Conservation (phyloP, 1,140 invertebrate genomes). For the Panagrolaimus sp. region DNA sequence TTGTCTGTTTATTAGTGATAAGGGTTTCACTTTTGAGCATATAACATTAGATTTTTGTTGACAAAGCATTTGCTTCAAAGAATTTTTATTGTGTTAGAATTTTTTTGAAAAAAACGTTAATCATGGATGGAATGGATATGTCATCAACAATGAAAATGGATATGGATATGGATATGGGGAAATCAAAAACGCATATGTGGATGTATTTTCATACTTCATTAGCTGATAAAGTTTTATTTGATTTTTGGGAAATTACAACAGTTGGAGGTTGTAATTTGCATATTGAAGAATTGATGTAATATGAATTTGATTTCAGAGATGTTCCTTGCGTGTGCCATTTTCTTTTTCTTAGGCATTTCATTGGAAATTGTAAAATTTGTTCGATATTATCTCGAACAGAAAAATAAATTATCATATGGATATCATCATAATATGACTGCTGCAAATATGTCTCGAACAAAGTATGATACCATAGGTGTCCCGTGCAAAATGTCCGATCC, state of each 20-base stretch:
- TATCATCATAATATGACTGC: not conserved
- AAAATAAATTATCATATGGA: not conserved
- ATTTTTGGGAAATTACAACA: conserved; percentile 36
- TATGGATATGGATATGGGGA: not conserved
- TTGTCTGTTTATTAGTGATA: too few relatives aligned
- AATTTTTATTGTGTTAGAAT: too few relatives aligned
- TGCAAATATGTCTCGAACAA: not conserved
- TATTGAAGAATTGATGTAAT: conserved; percentile 20
- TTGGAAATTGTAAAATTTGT: conserved; percentile 37
- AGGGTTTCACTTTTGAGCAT: too few relatives aligned
- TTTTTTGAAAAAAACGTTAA: not conserved
- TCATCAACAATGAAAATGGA: not conserved
- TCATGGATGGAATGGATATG: conserved; percentile 8
- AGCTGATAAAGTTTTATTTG: conserved; percentile 39
- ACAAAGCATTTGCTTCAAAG: too few relatives aligned
- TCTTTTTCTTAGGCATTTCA: conserved; percentile 28
- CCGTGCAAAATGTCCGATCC: conserved; percentile 1
- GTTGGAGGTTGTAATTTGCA: conserved; percentile 21
- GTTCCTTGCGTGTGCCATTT: conserved; percentile 31
- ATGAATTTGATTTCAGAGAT: conserved; percentile 22
- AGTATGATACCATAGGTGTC: not conserved
- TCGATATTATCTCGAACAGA: conserved; percentile 28
- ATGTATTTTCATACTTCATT: conserved; percentile 45
- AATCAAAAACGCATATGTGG: conserved; percentile 35
- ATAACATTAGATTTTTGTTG: too few relatives aligned